A percentile compares a stretch with the other conserved stretches of the same genome.
phyloP scores from a whole-genome alignment of 1,140 invertebrate genomes.

The Antheraea pernyi region DNA sequence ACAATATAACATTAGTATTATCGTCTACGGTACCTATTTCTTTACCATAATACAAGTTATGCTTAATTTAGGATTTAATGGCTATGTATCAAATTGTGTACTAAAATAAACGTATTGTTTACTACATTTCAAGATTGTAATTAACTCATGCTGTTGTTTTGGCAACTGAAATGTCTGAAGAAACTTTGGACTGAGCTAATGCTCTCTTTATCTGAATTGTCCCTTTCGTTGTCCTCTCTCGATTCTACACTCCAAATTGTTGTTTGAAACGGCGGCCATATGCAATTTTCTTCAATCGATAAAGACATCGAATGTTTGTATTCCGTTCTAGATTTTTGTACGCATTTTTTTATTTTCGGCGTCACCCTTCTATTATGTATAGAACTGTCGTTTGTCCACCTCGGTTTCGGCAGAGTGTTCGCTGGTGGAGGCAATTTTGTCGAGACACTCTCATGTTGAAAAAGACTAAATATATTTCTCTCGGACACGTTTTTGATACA shows the following conservation, averaged over 20 bases:
- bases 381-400: neutral
- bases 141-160: neutral
- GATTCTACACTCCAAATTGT: constrained; percentile 13
- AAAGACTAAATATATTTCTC: neutral
- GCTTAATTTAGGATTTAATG: too few species aligned
- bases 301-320: neutral
- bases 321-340: neutral
- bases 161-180: constrained; percentile 27
- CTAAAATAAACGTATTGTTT: too few species aligned
- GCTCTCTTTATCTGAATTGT: neutral
- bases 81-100: too few species aligned
- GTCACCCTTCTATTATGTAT: neutral
- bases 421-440: constrained; percentile 9
- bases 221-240: neutral
- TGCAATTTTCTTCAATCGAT: neutral
- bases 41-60: too few species aligned
- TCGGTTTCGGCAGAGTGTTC: constrained; percentile 1
- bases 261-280: constrained; percentile 16
- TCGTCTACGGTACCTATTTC: too few species aligned
- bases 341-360: neutral
- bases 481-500: constrained; percentile 10
- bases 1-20: too few species aligned
- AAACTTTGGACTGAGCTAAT: constrained; percentile 25
- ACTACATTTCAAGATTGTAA: neutral
- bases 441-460: neutral